A percentile compares a stretch with the other conserved stretches of the same genome.
Conservation (phyloP, 2,113 vertebrate genomes). For the Platanista minor region DNA sequence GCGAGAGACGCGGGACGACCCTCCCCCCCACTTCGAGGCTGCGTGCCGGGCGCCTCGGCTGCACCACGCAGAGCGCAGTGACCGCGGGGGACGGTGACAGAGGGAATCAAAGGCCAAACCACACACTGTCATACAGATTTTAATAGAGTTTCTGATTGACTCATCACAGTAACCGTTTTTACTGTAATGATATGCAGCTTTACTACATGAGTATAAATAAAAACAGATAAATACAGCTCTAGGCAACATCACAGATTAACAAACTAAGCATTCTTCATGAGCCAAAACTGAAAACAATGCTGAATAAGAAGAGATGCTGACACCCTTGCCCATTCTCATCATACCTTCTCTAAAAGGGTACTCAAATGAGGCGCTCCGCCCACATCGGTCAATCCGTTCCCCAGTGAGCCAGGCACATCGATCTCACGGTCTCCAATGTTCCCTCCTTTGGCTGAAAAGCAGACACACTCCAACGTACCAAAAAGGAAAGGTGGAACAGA, state of each 20-base stretch:
- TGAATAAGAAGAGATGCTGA: conserved; percentile 71
- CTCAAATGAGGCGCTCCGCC: conserved; percentile 78
- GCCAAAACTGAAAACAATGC: conserved; percentile 79
- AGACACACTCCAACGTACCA: conserved; percentile 44
- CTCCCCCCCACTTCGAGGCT: not conserved
- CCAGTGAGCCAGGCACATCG: conserved; percentile 72
- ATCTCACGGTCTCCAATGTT: conserved; percentile 42
- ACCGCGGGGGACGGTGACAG: not conserved
- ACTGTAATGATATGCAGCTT: conserved; percentile 91
- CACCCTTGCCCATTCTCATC: conserved; percentile 71
- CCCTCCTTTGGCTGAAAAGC: conserved; percentile 42
- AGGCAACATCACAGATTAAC: conserved; percentile 89
- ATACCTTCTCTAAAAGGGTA: conserved; percentile 58
- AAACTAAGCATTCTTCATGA: conserved; percentile 85
- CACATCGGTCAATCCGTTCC: conserved; percentile 55
- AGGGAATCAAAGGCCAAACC: conserved; percentile 73
- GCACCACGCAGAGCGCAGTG: not conserved
- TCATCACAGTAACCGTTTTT: conserved; percentile 88
- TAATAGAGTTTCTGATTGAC: conserved; percentile 90
- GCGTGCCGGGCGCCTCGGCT: not conserved
- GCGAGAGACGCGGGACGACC: not conserved
- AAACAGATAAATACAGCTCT: conserved; percentile 91
- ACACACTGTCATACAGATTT: conserved; percentile 80
- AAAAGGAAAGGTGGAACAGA: conserved; percentile 56
- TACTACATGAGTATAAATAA: conserved; percentile 94